Base-by-base conservation (phyloP, 2,888 invertebrate genomes). In the Ecdyonurus torrentis region DNA sequence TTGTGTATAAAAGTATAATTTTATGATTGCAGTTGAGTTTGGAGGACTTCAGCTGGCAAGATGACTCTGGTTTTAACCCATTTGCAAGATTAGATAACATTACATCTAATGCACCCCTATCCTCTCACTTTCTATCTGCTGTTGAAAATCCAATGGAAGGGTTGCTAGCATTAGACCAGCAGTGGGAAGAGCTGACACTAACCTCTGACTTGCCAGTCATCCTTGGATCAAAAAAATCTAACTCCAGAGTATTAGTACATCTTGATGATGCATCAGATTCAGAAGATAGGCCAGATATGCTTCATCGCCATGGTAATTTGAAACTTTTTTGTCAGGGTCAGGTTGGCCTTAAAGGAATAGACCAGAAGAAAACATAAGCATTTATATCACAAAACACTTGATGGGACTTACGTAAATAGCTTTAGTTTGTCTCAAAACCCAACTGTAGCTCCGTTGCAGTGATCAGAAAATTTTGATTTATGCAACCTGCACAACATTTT, bases 81-180 rank as follows among this genome's bases (percentile, higher is more conserved):
- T 78, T 74, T 67, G 74, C 77, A 1, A 77, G 75, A 67, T 70
- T 81, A 19, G 73, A 73, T 7, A 67, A 71, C 1, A 71, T 76
- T 25, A 70, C 76, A 18, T 68, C 67, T 0, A 68, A 73, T 1
- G 69, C 69, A 24, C 67, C 67, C 0, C 70, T 78, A 5, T 20
- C 87, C 70, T 78, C 55, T 20, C 87, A 85, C 70, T 74, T 65
- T 23, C 61, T 84, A 61, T 80, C 85, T 7, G 78, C 79, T 22
- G 88, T 88, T 0, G 77, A 82, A 58, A 77, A 80, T 64, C 80
- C 87, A 0, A 65, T 83, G 15, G 73, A 74, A 1, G 80, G 79
- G 0, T 69, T 88, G 52, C n/a, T 55, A n/a, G 55, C 5, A 10
- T n/a, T 55, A 5, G 7, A 55, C 7, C 19, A 22, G 19, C 55